Evolutionary conservation across 1,140 invertebrate genomes (phyloP).

Genomic region (Zaprionus lachaisei): DNA sequence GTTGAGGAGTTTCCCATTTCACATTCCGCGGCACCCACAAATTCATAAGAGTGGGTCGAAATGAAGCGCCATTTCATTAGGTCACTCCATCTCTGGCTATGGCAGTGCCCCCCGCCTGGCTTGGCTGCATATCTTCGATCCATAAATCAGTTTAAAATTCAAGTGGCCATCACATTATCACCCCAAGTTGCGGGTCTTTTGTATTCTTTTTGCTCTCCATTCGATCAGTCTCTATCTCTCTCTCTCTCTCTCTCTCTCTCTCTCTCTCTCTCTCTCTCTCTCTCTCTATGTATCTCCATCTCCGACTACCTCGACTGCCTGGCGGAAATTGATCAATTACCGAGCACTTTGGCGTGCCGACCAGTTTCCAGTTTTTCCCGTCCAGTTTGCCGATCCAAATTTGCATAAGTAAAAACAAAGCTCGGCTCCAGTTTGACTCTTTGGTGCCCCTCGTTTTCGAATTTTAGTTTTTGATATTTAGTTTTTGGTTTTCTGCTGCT

Average conservation of each 20-base stretch:
- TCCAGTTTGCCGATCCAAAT: slow-evolving; percentile 63
- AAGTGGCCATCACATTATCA: slow-evolving; percentile 72
- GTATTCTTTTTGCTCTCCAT: slow-evolving; percentile 20
- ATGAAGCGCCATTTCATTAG: slow-evolving; percentile 75
- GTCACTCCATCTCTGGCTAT: not conserved
- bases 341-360: slow-evolving; percentile 67
- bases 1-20: not conserved
- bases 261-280: not conserved
- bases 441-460: slow-evolving; percentile 28
- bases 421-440: slow-evolving; percentile 36
- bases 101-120: not conserved
- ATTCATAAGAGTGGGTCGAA: slow-evolving; percentile 19
- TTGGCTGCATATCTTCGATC: not conserved
- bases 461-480: slow-evolving; percentile 35
- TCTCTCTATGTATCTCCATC: not conserved
- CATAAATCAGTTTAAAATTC: slow-evolving; percentile 72
- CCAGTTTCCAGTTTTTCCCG: slow-evolving; percentile 81
- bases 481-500: slow-evolving; percentile 31
- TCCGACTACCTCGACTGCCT: slow-evolving; percentile 31
- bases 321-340: slow-evolving; percentile 81
- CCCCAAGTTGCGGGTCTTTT: slow-evolving; percentile 61
- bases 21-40: slow-evolving; percentile 15
- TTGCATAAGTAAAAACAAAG: slow-evolving; percentile 73
- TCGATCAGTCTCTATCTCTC: not conserved
- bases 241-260: not conserved